These are phyloP conservation scores for Cheilinus undulatus DNA, from an alignment of 2,113 vertebrate species.

Conservation along the genomic window DNA sequence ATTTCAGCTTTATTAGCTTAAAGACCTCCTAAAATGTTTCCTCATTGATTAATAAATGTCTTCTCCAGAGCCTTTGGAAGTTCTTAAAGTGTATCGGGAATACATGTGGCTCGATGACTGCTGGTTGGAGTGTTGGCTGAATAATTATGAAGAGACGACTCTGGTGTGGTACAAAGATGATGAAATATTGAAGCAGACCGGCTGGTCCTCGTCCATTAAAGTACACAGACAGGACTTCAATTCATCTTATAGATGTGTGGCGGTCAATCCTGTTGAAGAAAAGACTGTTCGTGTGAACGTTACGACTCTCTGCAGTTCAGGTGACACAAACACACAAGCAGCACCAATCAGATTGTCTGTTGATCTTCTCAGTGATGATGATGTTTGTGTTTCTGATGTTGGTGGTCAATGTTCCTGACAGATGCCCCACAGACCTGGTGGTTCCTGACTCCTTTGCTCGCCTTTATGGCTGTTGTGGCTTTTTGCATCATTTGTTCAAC, in stretches of 20 bases:
- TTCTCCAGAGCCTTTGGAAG: no score
- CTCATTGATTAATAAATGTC: no score
- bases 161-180: conserved; percentile 40
- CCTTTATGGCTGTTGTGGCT: neutral
- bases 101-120: no score
- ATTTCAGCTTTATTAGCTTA: no score
- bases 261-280: conserved; percentile 9
- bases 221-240: neutral
- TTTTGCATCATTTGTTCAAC: neutral
- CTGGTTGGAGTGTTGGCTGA: no score
- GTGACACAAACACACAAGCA: rapidly evolving
- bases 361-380: neutral
- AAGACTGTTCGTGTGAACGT: neutral
- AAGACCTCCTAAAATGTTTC: no score
- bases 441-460: neutral
- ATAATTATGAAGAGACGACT: conserved; percentile 20
- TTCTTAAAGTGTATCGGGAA: no score
- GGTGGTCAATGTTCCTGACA: neutral
- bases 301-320: neutral
- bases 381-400: neutral
- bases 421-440: neutral
- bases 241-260: conserved; percentile 33
- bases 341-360: neutral
- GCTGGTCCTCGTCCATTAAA: conserved; percentile 2
- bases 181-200: conserved; percentile 20